Evolutionary conservation across 2,888 invertebrate genomes (phyloP).

Genomic region (Nipponacmea schrenckii): DNA sequence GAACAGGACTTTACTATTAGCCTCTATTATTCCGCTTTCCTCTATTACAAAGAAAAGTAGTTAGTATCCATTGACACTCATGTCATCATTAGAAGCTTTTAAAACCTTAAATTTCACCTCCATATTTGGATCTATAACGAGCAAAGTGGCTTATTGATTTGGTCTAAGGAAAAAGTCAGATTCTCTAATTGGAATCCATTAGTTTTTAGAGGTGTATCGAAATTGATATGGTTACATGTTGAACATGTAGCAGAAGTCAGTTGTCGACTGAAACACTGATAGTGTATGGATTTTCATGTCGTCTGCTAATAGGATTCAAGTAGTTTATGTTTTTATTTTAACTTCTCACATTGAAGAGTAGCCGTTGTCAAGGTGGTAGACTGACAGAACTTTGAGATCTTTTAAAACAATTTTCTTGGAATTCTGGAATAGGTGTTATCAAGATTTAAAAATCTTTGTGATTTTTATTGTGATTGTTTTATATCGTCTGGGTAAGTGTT

Average conservation of each 20-base stretch:
- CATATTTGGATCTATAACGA: conserved; percentile 14
- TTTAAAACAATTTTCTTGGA: no score
- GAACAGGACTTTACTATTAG: conserved; percentile 34
- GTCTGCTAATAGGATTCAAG: no score
- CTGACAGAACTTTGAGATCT: no score
- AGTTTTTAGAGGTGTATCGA: conserved; percentile 6
- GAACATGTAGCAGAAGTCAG: not conserved
- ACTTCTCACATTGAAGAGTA: no score
- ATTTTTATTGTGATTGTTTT: no score
- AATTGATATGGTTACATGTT: conserved; percentile 1
- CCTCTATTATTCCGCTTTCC: conserved; percentile 22
- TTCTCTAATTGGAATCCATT: conserved; percentile 5
- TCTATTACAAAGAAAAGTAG: conserved; percentile 38
- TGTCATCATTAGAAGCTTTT: conserved; percentile 39
- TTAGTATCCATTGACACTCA: conserved; percentile 38
- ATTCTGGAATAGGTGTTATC: no score
- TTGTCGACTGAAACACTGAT: no score
- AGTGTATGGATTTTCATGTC: no score
- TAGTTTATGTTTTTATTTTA: no score
- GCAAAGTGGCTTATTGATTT: conserved; percentile 19
- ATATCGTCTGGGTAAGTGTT: no score
- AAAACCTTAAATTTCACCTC: conserved; percentile 28
- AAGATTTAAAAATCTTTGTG: no score
- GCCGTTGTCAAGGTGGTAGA: no score
- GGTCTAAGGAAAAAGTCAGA: not conserved